Conservation (phyloP, 2,797 vertebrate genomes). For the Gymnothorax javanicus region DNA sequence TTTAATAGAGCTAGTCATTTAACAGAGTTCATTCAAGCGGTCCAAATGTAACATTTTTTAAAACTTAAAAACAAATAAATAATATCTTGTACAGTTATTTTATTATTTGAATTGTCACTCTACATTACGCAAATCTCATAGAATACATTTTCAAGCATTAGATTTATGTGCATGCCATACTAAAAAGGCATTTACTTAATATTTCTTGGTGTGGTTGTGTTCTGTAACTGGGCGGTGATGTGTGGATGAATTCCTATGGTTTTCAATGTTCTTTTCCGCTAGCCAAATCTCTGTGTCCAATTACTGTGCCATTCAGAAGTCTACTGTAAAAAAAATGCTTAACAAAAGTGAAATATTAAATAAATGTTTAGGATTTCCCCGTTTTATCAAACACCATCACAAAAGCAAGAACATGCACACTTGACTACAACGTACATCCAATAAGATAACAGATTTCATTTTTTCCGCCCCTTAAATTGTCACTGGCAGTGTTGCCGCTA, state of each 20-base stretch:
- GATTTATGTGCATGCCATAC: not conserved
- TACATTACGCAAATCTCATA: not conserved
- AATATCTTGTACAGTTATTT: not conserved
- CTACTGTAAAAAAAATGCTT: too few species aligned
- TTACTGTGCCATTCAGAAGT: not conserved
- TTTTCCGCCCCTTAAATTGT: too few species aligned
- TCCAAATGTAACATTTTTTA: not conserved
- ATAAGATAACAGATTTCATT: too few species aligned
- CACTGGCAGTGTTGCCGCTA: too few species aligned
- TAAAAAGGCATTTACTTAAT: not conserved
- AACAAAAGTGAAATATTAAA: too few species aligned
- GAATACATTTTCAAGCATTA: not conserved
- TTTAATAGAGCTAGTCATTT: not conserved
- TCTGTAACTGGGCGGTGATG: not conserved
- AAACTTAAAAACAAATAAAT: not conserved
- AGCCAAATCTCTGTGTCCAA: not conserved
- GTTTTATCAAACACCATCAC: too few species aligned
- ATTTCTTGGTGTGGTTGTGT: not conserved
- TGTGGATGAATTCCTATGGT: not conserved
- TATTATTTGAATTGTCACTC: not conserved
- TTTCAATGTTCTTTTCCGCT: not conserved
- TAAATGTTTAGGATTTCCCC: too few species aligned
- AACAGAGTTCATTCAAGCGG: not conserved
- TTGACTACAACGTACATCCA: too few species aligned
- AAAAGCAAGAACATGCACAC: too few species aligned